Evolutionary conservation across 2,888 invertebrate species (phyloP), one percentile per base, ranked within the genome.

Genomic region (Acheta domesticus): DNA sequence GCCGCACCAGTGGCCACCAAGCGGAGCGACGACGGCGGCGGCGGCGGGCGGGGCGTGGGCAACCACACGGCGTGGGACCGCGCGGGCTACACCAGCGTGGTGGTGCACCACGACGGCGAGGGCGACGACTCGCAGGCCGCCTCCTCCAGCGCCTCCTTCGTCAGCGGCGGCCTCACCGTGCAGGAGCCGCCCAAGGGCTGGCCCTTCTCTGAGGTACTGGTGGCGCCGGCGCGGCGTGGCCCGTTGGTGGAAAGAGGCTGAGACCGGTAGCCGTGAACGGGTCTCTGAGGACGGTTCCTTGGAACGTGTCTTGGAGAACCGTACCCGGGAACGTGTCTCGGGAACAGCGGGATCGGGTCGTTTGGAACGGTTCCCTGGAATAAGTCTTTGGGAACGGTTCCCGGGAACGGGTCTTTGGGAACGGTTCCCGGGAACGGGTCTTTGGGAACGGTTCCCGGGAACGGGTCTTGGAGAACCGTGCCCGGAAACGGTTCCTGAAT

Each of bases 171-270:
- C 20, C 81, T 81, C 16, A 81, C 79, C 1, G 82, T 81, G 12
- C 79, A 79, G 78, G 80, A 81, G 14, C 80, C 81, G 2, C 81
- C 82, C n/a, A 78, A 81, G 76, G 82, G 81, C 20, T 82, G 82
- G 82, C 81, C 82, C 19, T 80, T 80, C 80, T 81, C 79, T 16
- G 81, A 82, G 49, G 48, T 80, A 36, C 23, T 23, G 2, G 23
- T 4, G 23, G 23, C 23, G 23, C 2, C 23, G 23, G 23, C 11
- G 36, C 36, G 5, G 5, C 11, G 36, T 5, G 0, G 36, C 36
- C 36, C 36, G 3, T 23, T 36, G 36, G 36, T 36, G 36, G 5
- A 5, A 5, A 3, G 36, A 36, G 36, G 5, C 0, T 0, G 8
- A 8, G 8, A 36, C 36, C 8, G 36, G 36, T n/a, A n/a, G 36